phyloP scores from a whole-genome alignment of 2,113 vertebrate species.

The Elachura formosa region DNA sequence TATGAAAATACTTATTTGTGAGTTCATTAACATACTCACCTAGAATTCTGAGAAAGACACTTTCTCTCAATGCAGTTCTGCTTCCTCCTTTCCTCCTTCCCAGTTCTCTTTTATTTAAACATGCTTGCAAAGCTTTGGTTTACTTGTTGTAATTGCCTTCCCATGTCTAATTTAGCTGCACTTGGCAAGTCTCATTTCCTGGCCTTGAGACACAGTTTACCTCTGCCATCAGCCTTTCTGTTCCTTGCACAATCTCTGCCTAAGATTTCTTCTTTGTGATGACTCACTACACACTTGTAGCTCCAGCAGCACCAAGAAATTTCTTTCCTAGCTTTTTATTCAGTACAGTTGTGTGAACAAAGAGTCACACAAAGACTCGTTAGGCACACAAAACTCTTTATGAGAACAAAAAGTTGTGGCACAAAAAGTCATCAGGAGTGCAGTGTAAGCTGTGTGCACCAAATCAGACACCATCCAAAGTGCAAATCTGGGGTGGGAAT shows the following conservation, averaged over 20 bases:
- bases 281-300: background rate
- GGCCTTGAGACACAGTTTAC: background rate
- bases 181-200: background rate
- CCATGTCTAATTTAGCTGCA: background rate
- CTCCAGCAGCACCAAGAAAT: background rate
- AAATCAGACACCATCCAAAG: background rate
- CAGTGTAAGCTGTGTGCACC: background rate
- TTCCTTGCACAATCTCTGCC: background rate
- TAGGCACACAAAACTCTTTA: too few relatives aligned
- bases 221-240: background rate
- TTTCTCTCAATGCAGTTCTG: background rate
- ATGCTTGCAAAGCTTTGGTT: background rate
- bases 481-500: background rate
- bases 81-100: slow-evolving; percentile 36
- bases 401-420: too few relatives aligned
- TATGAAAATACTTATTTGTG: background rate
- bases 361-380: too few relatives aligned
- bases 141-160: background rate
- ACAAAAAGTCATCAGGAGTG: background rate
- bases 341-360: too few relatives aligned
- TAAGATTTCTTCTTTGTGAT: background rate
- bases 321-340: background rate
- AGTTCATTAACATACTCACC: background rate
- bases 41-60: background rate
- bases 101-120: background rate